Conservation (phyloP, 1,140 invertebrate species). For the Leptinotarsa texana region DNA sequence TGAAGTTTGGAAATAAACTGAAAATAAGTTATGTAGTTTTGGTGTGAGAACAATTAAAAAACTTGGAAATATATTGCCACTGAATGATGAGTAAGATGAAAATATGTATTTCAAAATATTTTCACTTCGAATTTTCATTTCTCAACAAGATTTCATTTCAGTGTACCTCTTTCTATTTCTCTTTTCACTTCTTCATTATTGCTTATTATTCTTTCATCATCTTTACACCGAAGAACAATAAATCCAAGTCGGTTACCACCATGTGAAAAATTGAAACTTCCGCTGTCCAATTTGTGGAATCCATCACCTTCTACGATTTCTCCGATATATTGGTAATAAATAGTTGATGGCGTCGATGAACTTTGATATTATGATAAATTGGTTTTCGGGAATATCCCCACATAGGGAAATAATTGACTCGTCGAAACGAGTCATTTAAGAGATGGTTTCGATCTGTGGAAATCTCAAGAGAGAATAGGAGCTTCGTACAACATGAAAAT, state of each 20-base stretch:
- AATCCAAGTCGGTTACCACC: background rate
- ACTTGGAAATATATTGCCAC: too few species aligned
- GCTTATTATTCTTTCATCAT: background rate
- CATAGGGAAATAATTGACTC: background rate
- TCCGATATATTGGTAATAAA: conserved; percentile 2
- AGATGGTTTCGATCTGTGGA: background rate
- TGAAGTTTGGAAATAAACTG: too few species aligned
- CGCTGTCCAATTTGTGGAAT: background rate
- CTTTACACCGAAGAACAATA: background rate
- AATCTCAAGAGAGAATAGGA: background rate
- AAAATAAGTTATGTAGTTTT: too few species aligned
- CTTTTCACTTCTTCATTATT: background rate
- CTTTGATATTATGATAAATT: conserved; percentile 9
- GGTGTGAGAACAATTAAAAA: too few species aligned
- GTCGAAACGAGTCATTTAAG: background rate
- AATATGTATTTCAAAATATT: too few species aligned
- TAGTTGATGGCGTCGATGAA: background rate
- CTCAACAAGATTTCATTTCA: too few species aligned
- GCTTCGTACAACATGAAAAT: background rate
- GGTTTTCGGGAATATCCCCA: background rate
- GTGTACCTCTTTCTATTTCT: background rate
- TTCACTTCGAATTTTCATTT: too few species aligned
- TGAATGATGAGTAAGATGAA: too few species aligned
- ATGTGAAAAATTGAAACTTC: background rate
- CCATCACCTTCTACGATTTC: background rate